Base-by-base conservation (phyloP, 1,140 invertebrate genomes). In the Zaprionus ghesquierei region DNA sequence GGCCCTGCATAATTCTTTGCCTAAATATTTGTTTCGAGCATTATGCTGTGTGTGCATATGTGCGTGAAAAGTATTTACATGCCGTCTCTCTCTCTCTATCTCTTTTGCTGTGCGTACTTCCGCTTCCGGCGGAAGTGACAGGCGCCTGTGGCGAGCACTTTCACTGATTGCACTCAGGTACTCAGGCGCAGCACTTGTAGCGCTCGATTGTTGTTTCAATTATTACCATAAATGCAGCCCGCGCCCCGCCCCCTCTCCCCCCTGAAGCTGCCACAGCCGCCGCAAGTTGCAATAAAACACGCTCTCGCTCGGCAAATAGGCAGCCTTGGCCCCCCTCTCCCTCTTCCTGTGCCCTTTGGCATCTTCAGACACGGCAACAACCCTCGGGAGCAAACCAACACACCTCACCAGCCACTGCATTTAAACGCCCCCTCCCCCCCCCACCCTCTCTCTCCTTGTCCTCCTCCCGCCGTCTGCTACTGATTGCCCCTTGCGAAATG, bases 41-140 rank as follows among this genome's bases (percentile, higher is more conserved):
- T 81, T 86, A 78, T 82, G 75, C 56, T 69, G 84, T 69, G 82
- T 69, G 84, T 75, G 76, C 82, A 89, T 89, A 87, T 89, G 69
- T 87, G 82, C 79, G 76, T 89, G 72, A 89, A 87, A 79, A 77
- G 63, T 62, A 64, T 71, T 77, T 27, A 35, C 15, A 55, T 61
- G 54, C 49, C 29, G 9, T 31, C 22, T 50, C 46, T 22, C 62
- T 33, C 6, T 15, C 12, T 41, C 6, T 46, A 22, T 56, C 56
- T 49, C 41, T 15, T 3, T 4, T n/a, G 1, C 54, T 29, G 56
- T 68, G 15, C 23, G 56, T 31, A 74, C 79, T 84, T 89, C 84
- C 84, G 84, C 44, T 82, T 82, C 79, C 84, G 84, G 51, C 81
- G 81, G 81, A 84, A 74, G 61, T 66, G 73, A 60, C 61, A 71